Evolutionary conservation across 2,888 invertebrate species (phyloP), one percentile per base, ranked within the genome.

Genomic region (Rhodophaea formosa): DNA sequence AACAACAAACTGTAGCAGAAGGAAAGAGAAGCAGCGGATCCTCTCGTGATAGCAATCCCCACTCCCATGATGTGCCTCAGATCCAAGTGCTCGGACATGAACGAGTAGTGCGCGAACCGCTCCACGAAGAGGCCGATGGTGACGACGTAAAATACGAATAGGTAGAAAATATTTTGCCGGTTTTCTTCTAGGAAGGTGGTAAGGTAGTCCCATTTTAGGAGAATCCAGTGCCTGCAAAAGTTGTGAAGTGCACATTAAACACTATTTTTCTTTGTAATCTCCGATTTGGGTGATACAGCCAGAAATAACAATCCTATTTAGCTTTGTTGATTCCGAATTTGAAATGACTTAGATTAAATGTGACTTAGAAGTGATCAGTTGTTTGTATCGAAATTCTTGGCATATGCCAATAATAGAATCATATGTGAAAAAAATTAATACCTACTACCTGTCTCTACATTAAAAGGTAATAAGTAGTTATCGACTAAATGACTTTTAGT

Each of bases 61-160:
- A 97, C 97, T 1, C 98, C 98, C 98, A 99, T 98, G 46, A 99
- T 98, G 75, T 98, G 97, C 0, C 98, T 92, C 67, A 99, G 86
- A 83, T 99, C 98, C 23, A 97, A 95, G 83, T 98, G 98, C 77
- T 99, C 98, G 0, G 97, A 95, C 96, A 98, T 97, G 82, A 98
- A 98, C 0, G 98, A 97, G 79, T 98, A 98, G 89, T 98, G 97
- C 58, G 98, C 97, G 77, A 98, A 99, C 77, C 98, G 92, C 80
- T 98, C 98, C 8, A 98, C 95, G 77, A 98, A 99, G n/a, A 98
- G 84, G 0, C 96, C 97, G 65, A 97, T 96, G 1, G 97, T 98
- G 49, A 97, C 93, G n/a, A 98, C 97, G 79, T 97, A 98, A 88
- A 98, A 99, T 7, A 98, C 92, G 81, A 98, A 97, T 35, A 99